Base-by-base conservation (phyloP, 2,797 vertebrate genomes). In the Toxotes lorentzi region DNA sequence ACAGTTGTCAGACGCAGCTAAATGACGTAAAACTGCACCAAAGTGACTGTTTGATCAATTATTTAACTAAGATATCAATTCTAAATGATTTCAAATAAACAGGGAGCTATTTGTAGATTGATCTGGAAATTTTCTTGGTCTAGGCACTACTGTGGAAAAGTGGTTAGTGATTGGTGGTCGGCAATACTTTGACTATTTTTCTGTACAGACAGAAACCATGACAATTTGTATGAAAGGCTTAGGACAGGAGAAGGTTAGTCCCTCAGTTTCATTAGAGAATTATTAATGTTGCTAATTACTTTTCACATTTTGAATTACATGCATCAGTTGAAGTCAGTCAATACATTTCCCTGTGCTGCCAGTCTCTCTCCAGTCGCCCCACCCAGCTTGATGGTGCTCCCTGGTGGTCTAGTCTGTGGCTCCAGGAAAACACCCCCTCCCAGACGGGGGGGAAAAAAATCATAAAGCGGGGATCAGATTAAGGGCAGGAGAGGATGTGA, bases 341-440 rank as follows among this genome's bases (percentile, higher is more conserved):
- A 5, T 27, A 19, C 27, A 30, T 30, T 30, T 30, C 41, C 13
- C 0, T 43, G 17, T 45, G 30, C 35, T 73, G n/a, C 6, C 19
- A 27, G 60, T 67, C 27, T 70, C 24, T 51, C 48, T 69, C 54
- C 53, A 3, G 51, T 73, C 62, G 89, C 86, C 90, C 89, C 91
- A 85, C 91, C 90, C 90, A 84, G 58, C n/a, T 30, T 75, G 59
- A 76, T 53, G 78, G 68, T 82, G 87, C 76, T 70, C 82, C 56
- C 83, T 88, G 74, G 61, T 78, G 90, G 88, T 77, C 70, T 74
- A 7, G 32, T 59, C 67, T 58, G 59, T 78, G 48, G 76, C 76
- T 73, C 68, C 54, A 73, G 71, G 79, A 50, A 83, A 88, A 89
- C 83, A 75, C 64, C 81, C 80, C 78, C 88, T 75, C 77, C 40